Percentiles rank a stretch among this genome's conserved stretches.
Conservation (phyloP, 2,888 invertebrate genomes). For the Cenopis cana region DNA sequence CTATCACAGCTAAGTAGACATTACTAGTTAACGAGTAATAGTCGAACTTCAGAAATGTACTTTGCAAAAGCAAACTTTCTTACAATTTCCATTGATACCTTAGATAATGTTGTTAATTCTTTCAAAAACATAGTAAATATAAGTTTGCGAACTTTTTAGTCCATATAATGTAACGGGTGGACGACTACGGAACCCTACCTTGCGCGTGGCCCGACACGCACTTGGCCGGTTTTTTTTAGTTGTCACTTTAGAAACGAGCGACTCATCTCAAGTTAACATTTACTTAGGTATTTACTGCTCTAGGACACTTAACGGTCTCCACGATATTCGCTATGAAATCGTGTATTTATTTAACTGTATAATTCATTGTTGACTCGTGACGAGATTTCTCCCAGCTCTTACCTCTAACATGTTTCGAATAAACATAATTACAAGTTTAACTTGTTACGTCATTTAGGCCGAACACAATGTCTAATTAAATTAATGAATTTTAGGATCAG, state of each 20-base stretch:
- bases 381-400: conserved; percentile 57
- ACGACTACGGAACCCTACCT: too few relatives aligned
- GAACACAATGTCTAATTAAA: conserved; percentile 31
- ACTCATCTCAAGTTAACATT: conserved; percentile 35
- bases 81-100: too few relatives aligned
- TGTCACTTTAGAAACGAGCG: conserved; percentile 10
- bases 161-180: too few relatives aligned
- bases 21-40: too few relatives aligned
- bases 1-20: too few relatives aligned
- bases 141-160: too few relatives aligned
- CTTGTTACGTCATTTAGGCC: conserved; percentile 34
- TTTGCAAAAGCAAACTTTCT: too few relatives aligned
- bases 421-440: conserved; percentile 33
- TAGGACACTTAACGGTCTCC: conserved; percentile 50
- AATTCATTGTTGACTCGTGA: conserved; percentile 52
- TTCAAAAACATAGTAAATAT: too few relatives aligned
- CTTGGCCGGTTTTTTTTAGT: too few relatives aligned
- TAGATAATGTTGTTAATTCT: too few relatives aligned
- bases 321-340: conserved; percentile 52
- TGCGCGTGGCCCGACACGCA: too few relatives aligned
- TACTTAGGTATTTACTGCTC: conserved; percentile 49
- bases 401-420: conserved; percentile 43
- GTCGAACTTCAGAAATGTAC: too few relatives aligned
- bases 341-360: conserved; percentile 58
- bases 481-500: conserved; percentile 33